A percentile compares a stretch with the other conserved stretches of the same genome.
phyloP scores from a whole-genome alignment of 2,797 vertebrate species.

The Tachyglossus aculeatus region DNA sequence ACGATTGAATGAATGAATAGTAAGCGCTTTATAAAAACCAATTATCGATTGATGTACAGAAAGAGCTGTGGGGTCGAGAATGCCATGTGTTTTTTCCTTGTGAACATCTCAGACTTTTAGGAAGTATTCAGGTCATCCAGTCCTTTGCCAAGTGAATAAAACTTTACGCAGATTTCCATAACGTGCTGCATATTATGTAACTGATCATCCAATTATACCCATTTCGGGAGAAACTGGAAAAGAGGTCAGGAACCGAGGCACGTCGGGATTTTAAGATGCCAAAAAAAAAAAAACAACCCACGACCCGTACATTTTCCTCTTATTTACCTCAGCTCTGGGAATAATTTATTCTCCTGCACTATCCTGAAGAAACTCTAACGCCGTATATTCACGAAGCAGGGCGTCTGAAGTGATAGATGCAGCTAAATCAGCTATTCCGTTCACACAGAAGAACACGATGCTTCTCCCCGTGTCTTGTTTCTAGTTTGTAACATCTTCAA shows the following conservation, averaged over 20 bases:
- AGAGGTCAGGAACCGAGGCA: not conserved
- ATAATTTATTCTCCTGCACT: fast-evolving
- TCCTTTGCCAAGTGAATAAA: not conserved
- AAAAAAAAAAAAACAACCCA: not conserved
- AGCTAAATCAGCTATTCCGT: not conserved
- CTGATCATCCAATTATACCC: not conserved
- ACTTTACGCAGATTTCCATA: not conserved
- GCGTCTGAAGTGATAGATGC: not conserved
- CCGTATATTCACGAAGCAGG: not conserved
- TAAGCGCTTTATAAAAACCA: no score
- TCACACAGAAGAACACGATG: not conserved
- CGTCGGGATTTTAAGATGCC: not conserved
- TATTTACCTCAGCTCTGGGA: not conserved
- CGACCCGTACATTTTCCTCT: not conserved
- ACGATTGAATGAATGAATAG: no score
- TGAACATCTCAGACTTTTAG: no score
- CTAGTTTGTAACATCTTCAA: not conserved
- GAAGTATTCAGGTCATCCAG: no score
- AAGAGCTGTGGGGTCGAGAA: no score
- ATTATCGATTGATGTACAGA: no score
- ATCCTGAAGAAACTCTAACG: not conserved
- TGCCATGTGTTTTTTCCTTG: no score
- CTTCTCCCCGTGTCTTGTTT: not conserved
- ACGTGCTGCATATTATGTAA: not conserved
- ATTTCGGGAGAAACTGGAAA: not conserved